Conservation (phyloP, 2,113 vertebrate genomes). For the Corythaixoides concolor region DNA sequence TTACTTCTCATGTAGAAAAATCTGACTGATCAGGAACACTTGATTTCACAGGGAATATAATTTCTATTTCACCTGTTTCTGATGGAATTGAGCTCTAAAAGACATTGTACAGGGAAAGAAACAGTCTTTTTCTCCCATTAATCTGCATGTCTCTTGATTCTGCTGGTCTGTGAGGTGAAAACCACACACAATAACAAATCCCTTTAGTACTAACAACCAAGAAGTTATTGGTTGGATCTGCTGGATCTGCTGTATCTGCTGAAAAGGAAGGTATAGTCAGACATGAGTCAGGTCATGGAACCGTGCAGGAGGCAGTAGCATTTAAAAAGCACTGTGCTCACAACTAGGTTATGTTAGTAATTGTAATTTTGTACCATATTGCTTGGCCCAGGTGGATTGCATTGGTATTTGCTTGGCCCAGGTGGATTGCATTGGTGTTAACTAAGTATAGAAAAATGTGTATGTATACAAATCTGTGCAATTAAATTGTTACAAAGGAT, state of each 20-base stretch:
- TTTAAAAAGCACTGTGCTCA: background rate
- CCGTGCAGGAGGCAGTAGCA: background rate
- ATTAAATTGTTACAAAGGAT: background rate
- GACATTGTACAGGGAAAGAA: background rate
- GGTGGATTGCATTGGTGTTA: background rate
- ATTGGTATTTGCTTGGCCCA: background rate
- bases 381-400: background rate
- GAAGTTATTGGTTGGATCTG: background rate
- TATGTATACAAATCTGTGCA: background rate
- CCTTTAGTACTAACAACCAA: background rate
- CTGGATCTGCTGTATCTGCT: background rate
- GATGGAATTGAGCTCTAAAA: background rate
- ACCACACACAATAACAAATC: background rate
- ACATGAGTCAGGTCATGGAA: rapidly evolving
- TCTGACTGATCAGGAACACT: background rate
- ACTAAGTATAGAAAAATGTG: background rate
- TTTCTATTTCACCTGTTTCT: background rate
- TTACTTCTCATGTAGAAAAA: background rate
- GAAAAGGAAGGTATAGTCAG: background rate
- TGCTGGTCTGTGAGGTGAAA: background rate
- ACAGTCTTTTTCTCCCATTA: background rate
- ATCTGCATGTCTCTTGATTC: background rate
- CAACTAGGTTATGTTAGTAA: background rate
- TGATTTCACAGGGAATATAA: background rate
- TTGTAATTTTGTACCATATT: background rate